phyloP scores from a whole-genome alignment of 2,797 vertebrate genomes.

The Mastacembelus armatus region DNA sequence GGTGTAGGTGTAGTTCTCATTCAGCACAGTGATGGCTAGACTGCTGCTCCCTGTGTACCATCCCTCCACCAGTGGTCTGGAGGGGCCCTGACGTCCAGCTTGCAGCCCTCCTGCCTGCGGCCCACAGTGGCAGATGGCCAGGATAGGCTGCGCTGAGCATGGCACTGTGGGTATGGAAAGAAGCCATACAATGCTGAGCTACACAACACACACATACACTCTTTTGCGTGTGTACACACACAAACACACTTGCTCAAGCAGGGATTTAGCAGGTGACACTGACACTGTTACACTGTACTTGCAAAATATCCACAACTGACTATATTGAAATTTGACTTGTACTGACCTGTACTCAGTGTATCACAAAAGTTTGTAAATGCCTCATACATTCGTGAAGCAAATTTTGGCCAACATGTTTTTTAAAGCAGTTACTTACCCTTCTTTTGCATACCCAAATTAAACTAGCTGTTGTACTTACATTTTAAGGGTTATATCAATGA shows the following conservation, averaged over 20 bases:
- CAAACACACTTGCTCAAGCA: slow-evolving; percentile 30
- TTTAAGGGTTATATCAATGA: no score
- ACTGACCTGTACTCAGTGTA: neutral
- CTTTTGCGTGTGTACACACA: neutral
- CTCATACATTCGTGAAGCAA: neutral
- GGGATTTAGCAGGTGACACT: slow-evolving; percentile 10
- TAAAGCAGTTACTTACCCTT: no score
- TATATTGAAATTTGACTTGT: slow-evolving; percentile 19
- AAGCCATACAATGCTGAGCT: slow-evolving; percentile 54
- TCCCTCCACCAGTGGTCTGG: slow-evolving; percentile 36
- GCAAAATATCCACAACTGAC: neutral
- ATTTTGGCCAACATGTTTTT: no score
- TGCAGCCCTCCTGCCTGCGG: slow-evolving; percentile 61
- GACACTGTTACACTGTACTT: slow-evolving; percentile 23
- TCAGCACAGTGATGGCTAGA: slow-evolving; percentile 18
- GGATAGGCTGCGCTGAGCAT: slow-evolving; percentile 72
- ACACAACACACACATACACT: slow-evolving; percentile 25
- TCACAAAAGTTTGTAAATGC: neutral
- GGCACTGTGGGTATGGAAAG: slow-evolving; percentile 60
- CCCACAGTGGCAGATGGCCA: slow-evolving; percentile 79
- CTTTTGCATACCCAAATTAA: no score
- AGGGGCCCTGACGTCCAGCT: slow-evolving; percentile 42
- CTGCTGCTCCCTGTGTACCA: slow-evolving; percentile 41
- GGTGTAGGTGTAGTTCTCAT: slow-evolving; percentile 10
- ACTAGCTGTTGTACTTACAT: no score